These are phyloP conservation scores for Dasyprocta punctata DNA, from an alignment of 2,113 vertebrate genomes.

Conservation along the genomic window DNA sequence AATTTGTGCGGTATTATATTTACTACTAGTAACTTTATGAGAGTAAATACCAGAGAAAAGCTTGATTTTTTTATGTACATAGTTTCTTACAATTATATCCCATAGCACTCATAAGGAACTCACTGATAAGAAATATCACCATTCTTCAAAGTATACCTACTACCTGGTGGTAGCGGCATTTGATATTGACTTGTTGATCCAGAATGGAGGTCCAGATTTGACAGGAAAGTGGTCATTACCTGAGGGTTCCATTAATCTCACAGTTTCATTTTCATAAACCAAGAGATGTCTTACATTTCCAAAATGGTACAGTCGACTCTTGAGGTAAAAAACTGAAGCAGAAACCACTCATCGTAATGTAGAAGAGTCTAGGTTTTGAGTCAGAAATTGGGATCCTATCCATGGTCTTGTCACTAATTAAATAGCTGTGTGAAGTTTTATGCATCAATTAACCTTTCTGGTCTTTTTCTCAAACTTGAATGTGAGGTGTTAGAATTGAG, in stretches of 20 bases:
- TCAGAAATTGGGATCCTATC: background rate
- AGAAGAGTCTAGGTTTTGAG: background rate
- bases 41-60: background rate
- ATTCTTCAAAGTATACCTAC: background rate
- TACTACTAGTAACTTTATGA: background rate
- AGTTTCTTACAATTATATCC: background rate
- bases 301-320: background rate
- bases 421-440: background rate
- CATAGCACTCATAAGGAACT: background rate
- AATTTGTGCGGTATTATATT: background rate
- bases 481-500: background rate
- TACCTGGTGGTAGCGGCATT: background rate
- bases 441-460: background rate
- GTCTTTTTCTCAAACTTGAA: background rate
- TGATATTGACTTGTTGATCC: background rate
- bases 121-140: background rate
- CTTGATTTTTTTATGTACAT: background rate
- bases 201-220: background rate
- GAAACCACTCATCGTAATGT: background rate
- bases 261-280: background rate
- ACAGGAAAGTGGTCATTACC: background rate
- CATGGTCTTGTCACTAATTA: background rate
- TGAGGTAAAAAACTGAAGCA: background rate
- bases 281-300: background rate
- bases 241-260: background rate